Conservation (phyloP, 1,140 invertebrate species). For the Papilio polyxenes region DNA sequence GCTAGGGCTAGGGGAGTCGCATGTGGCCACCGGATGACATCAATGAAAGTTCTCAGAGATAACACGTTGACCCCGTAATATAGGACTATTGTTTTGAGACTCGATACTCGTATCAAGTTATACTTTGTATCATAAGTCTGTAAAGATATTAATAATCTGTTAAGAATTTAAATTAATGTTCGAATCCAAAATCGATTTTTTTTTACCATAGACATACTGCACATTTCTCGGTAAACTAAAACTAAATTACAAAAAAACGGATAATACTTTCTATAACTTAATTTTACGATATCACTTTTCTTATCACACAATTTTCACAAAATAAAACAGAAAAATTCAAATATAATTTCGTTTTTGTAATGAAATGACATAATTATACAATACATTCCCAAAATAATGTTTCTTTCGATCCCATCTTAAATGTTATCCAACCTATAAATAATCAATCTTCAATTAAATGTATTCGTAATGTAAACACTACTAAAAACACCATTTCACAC, state of each 20-base stretch:
- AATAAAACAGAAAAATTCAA: too few species aligned
- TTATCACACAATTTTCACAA: too few species aligned
- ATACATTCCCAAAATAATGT: background rate
- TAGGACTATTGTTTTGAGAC: constrained; percentile 29
- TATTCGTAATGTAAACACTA: background rate
- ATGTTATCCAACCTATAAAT: background rate
- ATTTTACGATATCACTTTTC: too few species aligned
- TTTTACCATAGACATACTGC: too few species aligned
- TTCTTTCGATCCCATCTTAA: background rate
- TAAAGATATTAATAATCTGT: background rate
- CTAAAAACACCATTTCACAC: background rate
- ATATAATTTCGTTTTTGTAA: background rate
- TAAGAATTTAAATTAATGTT: too few species aligned
- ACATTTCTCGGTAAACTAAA: too few species aligned
- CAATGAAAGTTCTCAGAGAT: constrained; percentile 52
- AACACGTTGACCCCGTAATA: constrained; percentile 51
- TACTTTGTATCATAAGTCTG: background rate
- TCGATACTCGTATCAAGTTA: constrained; percentile 3
- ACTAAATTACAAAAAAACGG: too few species aligned
- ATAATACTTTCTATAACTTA: too few species aligned
- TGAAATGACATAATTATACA: background rate
- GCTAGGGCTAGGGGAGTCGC: constrained; percentile 40
- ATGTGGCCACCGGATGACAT: constrained; percentile 59
- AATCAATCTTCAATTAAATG: background rate
- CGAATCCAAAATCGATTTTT: background rate